A percentile compares a stretch with the other conserved stretches of the same genome.
phyloP scores from a whole-genome alignment of 2,113 vertebrate genomes.

The Balaeniceps rex region DNA sequence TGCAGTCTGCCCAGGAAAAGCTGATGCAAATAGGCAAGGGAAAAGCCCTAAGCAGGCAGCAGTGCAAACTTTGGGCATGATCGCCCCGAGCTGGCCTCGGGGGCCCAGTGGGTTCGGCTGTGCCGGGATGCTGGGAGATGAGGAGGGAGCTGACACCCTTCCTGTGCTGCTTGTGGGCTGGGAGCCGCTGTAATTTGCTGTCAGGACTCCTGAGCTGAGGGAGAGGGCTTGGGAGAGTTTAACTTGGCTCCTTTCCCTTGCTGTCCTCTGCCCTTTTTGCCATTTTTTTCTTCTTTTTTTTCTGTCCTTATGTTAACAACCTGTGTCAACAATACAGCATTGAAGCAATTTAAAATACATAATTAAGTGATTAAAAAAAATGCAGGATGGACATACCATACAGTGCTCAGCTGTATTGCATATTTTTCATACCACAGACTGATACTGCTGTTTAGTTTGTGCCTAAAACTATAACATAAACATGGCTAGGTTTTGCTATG shows the following conservation, averaged over 20 bases:
- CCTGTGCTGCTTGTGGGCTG: neutral
- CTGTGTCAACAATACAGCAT: neutral
- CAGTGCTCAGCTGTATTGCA: neutral
- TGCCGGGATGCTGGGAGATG: rapidly evolving
- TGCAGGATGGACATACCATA: neutral
- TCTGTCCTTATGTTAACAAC: neutral
- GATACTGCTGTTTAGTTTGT: neutral
- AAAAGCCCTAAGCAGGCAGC: neutral
- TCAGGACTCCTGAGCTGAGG: neutral
- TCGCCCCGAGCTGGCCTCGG: rapidly evolving
- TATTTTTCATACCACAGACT: neutral
- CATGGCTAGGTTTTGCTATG: neutral
- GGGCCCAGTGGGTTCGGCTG: neutral
- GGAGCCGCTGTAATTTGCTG: neutral
- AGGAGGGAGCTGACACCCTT: too few species aligned
- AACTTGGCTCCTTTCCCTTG: neutral
- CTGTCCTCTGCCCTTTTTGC: neutral
- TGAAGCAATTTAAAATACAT: neutral
- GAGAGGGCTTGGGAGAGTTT: neutral
- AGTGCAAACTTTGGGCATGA: neutral
- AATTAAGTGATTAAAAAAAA: neutral
- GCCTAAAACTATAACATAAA: neutral
- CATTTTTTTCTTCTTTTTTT: neutral
- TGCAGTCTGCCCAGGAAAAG: neutral
- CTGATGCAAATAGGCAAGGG: neutral